Conservation (phyloP, 2,113 vertebrate genomes). For the Dasyornis broadbenti region DNA sequence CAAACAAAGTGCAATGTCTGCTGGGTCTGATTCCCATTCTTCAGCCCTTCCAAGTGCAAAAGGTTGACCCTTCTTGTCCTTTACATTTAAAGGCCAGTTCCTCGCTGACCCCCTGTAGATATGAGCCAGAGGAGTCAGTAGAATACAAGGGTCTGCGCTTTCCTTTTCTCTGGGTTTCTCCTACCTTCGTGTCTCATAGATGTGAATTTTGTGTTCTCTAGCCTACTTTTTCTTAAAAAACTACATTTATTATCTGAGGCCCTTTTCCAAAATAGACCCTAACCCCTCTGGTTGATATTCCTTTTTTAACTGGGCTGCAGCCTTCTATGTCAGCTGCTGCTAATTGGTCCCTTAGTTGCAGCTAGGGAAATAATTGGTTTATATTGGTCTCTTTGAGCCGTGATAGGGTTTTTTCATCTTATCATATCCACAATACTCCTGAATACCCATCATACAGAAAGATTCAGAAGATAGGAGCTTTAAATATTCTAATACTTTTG, state of each 20-base stretch:
- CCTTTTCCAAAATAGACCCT: background rate
- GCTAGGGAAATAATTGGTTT: constrained; percentile 19
- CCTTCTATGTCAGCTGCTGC: background rate
- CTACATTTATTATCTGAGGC: background rate
- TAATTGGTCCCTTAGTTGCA: constrained; percentile 48
- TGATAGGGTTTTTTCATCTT: background rate
- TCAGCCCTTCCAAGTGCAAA: background rate
- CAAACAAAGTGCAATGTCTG: background rate
- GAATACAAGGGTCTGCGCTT: background rate
- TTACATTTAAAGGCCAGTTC: background rate
- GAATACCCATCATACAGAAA: background rate
- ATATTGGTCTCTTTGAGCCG: background rate
- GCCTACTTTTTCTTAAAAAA: background rate
- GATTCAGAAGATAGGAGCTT: background rate
- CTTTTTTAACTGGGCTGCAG: background rate
- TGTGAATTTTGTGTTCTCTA: background rate
- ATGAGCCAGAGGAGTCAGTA: background rate
- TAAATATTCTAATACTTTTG: background rate
- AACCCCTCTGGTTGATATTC: background rate
- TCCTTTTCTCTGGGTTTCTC: background rate
- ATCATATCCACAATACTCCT: background rate
- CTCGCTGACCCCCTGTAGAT: background rate
- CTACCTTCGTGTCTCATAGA: background rate
- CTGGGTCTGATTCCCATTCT: background rate
- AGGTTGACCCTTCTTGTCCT: background rate